These are phyloP conservation scores for Lutraria rhynchaena DNA, from an alignment of 1,140 invertebrate species.

Conservation along the genomic window DNA sequence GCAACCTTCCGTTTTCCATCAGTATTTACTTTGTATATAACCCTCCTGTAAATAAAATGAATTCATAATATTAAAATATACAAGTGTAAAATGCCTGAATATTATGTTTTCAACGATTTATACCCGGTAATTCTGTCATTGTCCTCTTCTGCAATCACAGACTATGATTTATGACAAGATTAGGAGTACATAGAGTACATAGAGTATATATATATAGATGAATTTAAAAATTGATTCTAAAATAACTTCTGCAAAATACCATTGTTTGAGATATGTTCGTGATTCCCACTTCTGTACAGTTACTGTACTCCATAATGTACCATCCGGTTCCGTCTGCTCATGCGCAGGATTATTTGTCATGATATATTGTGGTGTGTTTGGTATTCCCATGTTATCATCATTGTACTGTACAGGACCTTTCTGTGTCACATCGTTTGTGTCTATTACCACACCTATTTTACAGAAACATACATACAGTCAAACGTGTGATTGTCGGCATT, in stretches of 20 bases:
- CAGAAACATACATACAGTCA: no score
- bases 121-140: no score
- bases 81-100: constrained; percentile 3
- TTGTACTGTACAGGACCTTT: constrained; percentile 28
- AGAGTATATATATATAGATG: no score
- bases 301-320: constrained; percentile 53
- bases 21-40: constrained; percentile 53
- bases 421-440: constrained; percentile 9
- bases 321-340: constrained; percentile 54
- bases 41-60: constrained; percentile 31
- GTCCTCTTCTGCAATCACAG: not conserved
- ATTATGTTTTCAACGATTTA: not conserved
- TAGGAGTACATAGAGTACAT: not conserved
- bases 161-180: not conserved
- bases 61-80: not conserved
- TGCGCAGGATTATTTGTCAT: constrained; percentile 56
- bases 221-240: no score
- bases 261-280: constrained; percentile 14
- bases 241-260: no score
- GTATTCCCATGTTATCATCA: constrained; percentile 30
- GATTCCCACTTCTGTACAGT: constrained; percentile 17
- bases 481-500: no score
- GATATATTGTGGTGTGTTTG: constrained; percentile 2
- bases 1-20: constrained; percentile 27
- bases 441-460: constrained; percentile 29